Conservation (phyloP, 1,140 invertebrate species). For the Trigoniulus corallinus region DNA sequence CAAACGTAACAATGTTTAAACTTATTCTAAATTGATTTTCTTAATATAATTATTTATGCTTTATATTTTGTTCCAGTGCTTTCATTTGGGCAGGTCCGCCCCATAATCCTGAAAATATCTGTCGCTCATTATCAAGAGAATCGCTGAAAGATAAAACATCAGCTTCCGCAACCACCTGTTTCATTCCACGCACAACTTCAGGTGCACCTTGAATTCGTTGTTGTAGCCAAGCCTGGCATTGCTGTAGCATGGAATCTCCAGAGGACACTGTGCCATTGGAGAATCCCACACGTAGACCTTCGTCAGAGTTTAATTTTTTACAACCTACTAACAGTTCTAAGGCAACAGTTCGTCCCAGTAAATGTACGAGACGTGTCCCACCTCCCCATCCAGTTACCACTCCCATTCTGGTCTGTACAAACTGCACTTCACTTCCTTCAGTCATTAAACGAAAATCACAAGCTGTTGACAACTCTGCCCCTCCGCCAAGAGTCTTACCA, state of each 20-base stretch:
- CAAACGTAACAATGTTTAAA: too few species aligned
- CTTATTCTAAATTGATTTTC: too few species aligned
- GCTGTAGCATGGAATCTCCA: constrained; percentile 15
- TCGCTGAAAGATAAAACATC: constrained; percentile 13
- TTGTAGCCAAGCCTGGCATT: constrained; percentile 25
- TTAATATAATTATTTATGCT: too few species aligned
- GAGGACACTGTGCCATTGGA: constrained; percentile 19
- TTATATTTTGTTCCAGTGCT: constrained; percentile 21
- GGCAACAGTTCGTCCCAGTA: constrained; percentile 29
- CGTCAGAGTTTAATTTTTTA: constrained; percentile 21
- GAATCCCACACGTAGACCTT: constrained; percentile 26
- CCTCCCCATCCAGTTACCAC: constrained; percentile 40
- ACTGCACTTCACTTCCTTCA: constrained; percentile 27
- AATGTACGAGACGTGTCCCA: constrained; percentile 26
- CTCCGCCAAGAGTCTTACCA: constrained; percentile 39
- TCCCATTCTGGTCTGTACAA: constrained; percentile 40
- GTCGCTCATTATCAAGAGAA: constrained; percentile 25
- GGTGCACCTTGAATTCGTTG: constrained; percentile 16
- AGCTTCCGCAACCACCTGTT: constrained; percentile 23
- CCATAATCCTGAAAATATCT: constrained; percentile 31
- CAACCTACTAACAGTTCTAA: constrained; percentile 30
- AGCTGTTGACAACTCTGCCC: constrained; percentile 36
- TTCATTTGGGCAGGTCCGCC: constrained; percentile 25
- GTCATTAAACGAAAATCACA: constrained; percentile 38
- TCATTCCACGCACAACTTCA: constrained; percentile 25